Evolutionary conservation across 2,113 vertebrate species (phyloP), one percentile per base, ranked within the genome.

Genomic region (Tautogolabrus adspersus): DNA sequence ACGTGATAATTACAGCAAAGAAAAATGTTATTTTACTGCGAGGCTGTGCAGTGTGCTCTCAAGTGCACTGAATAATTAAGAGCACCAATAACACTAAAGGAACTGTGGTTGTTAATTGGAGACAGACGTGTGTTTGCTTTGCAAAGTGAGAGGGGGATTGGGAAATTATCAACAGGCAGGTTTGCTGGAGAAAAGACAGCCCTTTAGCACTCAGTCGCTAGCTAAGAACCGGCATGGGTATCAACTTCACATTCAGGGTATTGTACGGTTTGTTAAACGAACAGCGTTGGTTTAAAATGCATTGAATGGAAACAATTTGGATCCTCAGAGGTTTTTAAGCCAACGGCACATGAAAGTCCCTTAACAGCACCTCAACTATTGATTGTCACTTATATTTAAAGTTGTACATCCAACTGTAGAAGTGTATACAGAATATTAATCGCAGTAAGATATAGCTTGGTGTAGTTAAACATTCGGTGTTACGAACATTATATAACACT

Each of bases 61-160:
- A 76, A 80, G 54, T 70, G 83, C 47, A 68, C 82, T 72, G 70
- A 73, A 81, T 84, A 87, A 87, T 70, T 82, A 60, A 56, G 67
- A 66, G 66, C 64, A 67, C 77, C 46, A 68, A 75, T 51, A 81
- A 71, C 77, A 79, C 78, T 81, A 13, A 26, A 47, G 84, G 67
- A 88, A 68, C 72, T 79, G 83, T 66, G 75, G 77, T 63, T 76
- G 84, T 85, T 89, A 90, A 91, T 89, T 88, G 88, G 80, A 74
- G 79, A 59, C 70, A 72, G 82, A 81, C 58, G 34, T 78, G 66
- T 89, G 87, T 89, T 91, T 88, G 68, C 82, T 89, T 85, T 90
- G 89, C 77, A 89, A 91, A 87, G 82, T 75, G 90, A 93, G 89
- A 88, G 52, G 84, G 66, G 83, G 78, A 81, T 86, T 87, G 82